Evolutionary conservation across 2,888 invertebrate genomes (phyloP).

Genomic region (Carterocephalus palaemon): DNA sequence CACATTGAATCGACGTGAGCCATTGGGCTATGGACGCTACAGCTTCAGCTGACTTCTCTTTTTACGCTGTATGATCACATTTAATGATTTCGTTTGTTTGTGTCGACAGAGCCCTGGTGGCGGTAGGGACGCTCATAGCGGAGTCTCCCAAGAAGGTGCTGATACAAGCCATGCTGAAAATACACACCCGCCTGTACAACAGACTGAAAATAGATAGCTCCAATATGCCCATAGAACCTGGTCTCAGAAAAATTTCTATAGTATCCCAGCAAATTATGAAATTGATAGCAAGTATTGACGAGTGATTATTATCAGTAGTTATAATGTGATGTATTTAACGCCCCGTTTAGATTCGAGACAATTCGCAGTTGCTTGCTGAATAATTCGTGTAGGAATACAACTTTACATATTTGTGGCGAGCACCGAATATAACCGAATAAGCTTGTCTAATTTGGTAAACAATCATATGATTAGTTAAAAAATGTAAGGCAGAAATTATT

Average conservation of each 20-base stretch:
- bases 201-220: slow-evolving; percentile 60
- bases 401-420: too few relatives aligned
- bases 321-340: too few relatives aligned
- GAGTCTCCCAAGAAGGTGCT: slow-evolving; percentile 63
- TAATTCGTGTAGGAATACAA: too few relatives aligned
- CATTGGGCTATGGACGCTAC: too few relatives aligned
- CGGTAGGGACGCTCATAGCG: slow-evolving; percentile 84
- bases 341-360: too few relatives aligned
- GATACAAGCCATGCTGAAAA: slow-evolving; percentile 62
- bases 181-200: slow-evolving; percentile 53
- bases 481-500: too few relatives aligned
- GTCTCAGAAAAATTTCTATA: slow-evolving; percentile 54
- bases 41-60: background rate
- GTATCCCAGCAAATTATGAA: slow-evolving; percentile 68
- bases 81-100: slow-evolving; percentile 21
- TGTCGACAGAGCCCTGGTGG: slow-evolving; percentile 85
- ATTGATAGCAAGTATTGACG: slow-evolving; percentile 52
- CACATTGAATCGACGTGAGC: too few relatives aligned
- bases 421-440: too few relatives aligned
- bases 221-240: slow-evolving; percentile 45
- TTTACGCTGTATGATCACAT: background rate
- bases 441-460: too few relatives aligned
- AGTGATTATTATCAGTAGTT: background rate
- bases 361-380: too few relatives aligned
- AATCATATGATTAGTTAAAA: too few relatives aligned